Percentiles rank a stretch among this genome's conserved stretches.
Conservation (phyloP, 2,797 vertebrate genomes). For the Microtus obscurus region DNA sequence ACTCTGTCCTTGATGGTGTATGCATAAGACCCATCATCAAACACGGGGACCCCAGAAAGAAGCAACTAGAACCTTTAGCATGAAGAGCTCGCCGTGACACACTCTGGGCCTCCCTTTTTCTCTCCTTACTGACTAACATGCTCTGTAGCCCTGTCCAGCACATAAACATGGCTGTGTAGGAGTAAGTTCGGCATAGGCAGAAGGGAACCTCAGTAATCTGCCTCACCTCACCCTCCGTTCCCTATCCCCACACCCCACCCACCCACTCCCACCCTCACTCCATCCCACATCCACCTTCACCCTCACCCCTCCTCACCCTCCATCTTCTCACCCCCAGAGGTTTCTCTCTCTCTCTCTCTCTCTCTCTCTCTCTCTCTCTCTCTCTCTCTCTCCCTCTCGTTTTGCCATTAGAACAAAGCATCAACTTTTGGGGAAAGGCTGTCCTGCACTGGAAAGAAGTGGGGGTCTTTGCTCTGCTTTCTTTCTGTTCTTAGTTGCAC, state of each 20-base stretch:
- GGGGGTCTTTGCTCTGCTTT: not conserved
- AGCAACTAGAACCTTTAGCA: too few species aligned
- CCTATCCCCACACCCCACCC: not conserved
- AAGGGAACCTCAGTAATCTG: not conserved
- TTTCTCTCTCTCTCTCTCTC: slow-evolving; percentile 26
- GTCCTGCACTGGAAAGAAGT: not conserved
- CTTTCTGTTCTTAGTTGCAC: not conserved
- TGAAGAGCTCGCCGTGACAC: not conserved
- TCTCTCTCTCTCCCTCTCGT: not conserved
- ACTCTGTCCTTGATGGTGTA: not conserved
- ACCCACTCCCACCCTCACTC: not conserved
- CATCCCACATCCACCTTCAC: not conserved
- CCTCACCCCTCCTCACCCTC: not conserved
- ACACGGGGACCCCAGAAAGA: not conserved
- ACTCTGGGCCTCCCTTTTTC: not conserved
- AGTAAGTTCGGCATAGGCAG: accelerated
- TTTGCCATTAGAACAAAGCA: not conserved
- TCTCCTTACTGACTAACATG: slow-evolving; percentile 12
- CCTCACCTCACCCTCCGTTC: not conserved
- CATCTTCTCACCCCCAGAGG: accelerated
- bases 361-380: slow-evolving; percentile 43
- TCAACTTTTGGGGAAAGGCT: not conserved
- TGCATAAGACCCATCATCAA: not conserved
- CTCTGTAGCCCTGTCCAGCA: not conserved
- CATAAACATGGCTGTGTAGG: not conserved